Conservation (phyloP, 2,888 invertebrate genomes). For the Eupithecia inturbata region DNA sequence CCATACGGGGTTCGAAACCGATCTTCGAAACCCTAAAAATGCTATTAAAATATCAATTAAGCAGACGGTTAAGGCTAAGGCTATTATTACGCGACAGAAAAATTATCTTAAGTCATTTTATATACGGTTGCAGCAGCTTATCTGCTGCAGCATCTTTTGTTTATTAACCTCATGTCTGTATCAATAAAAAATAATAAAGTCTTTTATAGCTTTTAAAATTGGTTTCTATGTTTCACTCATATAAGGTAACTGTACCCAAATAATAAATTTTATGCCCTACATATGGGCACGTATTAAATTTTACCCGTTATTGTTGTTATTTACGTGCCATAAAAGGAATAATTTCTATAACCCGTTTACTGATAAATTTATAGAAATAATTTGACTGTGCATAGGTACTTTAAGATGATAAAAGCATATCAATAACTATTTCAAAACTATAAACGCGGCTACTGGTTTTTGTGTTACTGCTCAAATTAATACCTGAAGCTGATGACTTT, state of each 20-base stretch:
- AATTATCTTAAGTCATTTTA: neutral
- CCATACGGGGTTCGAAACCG: too few species aligned
- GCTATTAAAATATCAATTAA: slow-evolving; percentile 7
- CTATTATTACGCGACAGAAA: slow-evolving; percentile 7
- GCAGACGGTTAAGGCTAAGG: neutral
- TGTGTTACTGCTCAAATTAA: slow-evolving; percentile 3
- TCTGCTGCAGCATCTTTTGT: neutral
- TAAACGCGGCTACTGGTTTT: slow-evolving; percentile 26
- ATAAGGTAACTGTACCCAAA: slow-evolving; percentile 35
- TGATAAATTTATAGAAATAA: slow-evolving; percentile 9
- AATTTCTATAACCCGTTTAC: slow-evolving; percentile 1
- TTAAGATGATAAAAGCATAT: slow-evolving; percentile 33
- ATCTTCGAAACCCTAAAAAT: too few species aligned
- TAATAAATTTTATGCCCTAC: slow-evolving; percentile 35
- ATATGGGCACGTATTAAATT: slow-evolving; percentile 38
- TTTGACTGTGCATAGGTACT: slow-evolving; percentile 23
- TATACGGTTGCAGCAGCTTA: neutral
- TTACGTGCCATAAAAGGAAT: slow-evolving; percentile 42
- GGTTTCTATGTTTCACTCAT: slow-evolving; percentile 12
- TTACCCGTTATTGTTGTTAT: slow-evolving; percentile 42
- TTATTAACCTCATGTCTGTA: slow-evolving; percentile 4
- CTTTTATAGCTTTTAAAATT: slow-evolving; percentile 8
- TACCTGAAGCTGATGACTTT: slow-evolving; percentile 3
- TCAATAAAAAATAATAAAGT: slow-evolving; percentile 9
- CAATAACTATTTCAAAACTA: slow-evolving; percentile 33